A percentile compares a stretch with the other conserved stretches of the same genome.
Conservation (phyloP, 2,113 vertebrate species). For the Aspidoscelis tigris region DNA sequence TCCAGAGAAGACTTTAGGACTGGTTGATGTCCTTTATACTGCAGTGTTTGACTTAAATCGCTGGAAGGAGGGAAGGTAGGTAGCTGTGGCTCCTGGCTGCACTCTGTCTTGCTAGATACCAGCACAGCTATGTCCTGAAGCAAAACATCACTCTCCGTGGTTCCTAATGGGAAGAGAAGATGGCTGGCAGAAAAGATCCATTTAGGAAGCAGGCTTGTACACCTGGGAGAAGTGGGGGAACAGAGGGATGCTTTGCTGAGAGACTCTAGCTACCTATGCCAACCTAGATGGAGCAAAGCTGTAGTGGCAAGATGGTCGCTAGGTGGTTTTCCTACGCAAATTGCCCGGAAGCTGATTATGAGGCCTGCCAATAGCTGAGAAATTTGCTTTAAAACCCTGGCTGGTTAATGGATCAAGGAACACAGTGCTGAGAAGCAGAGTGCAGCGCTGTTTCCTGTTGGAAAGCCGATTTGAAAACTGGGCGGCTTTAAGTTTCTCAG, state of each 20-base stretch:
- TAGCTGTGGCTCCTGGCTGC: constrained; percentile 48
- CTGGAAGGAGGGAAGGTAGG: constrained; percentile 91
- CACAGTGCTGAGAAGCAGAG: neutral
- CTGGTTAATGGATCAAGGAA: neutral
- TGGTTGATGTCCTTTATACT: constrained; percentile 96
- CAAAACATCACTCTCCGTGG: neutral
- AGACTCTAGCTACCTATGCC: neutral
- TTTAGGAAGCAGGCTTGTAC: neutral
- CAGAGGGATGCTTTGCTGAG: neutral
- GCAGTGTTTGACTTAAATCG: constrained; percentile 91
- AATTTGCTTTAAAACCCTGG: neutral
- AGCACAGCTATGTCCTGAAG: neutral
- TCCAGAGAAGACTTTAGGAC: constrained; percentile 95
- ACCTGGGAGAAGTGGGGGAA: neutral
- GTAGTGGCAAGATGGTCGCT: neutral
- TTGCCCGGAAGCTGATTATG: neutral
- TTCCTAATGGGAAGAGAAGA: neutral
- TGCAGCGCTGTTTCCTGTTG: neutral
- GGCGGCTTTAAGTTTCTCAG: neutral
- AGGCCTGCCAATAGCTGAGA: neutral
- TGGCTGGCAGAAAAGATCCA: neutral
- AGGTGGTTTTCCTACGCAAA: neutral
- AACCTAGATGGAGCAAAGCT: neutral
- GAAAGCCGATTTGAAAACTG: neutral
- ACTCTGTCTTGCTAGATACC: neutral